Conservation (phyloP, 2,888 invertebrate species). For the Xanthia icteritia region DNA sequence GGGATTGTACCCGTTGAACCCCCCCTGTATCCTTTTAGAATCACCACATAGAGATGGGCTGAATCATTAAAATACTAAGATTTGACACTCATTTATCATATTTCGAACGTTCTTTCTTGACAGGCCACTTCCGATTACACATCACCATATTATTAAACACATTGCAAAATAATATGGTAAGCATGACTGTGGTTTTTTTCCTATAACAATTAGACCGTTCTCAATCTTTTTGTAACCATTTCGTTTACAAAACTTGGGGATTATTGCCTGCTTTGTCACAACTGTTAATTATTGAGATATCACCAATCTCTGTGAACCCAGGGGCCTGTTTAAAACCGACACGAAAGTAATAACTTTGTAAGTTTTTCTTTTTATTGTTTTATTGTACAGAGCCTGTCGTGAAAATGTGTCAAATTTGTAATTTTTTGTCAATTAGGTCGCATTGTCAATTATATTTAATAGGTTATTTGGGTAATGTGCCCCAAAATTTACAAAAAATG, state of each 20-base stretch:
- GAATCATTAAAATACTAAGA: constrained; percentile 28
- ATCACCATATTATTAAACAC: constrained; percentile 3
- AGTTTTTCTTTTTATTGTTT: not conserved
- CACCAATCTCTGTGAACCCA: not conserved
- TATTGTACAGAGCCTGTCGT: not conserved
- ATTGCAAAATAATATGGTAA: constrained; percentile 1
- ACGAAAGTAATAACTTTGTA: not conserved
- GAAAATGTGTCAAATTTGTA: not conserved
- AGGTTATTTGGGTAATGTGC: not conserved
- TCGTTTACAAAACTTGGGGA: no score
- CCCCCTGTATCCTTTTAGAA: not conserved
- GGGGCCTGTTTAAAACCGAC: not conserved
- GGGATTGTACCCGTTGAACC: not conserved
- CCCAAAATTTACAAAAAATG: not conserved
- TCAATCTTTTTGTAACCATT: no score
- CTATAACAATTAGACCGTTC: not conserved
- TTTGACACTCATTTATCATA: constrained; percentile 25
- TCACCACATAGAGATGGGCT: not conserved
- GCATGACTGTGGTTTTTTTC: not conserved
- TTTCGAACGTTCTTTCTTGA: constrained; percentile 17
- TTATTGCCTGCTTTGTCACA: no score
- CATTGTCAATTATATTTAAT: not conserved
- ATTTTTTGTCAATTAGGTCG: not conserved
- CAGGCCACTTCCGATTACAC: constrained; percentile 25
- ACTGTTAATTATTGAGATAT: not conserved